Percentiles rank a stretch among this genome's conserved stretches.
These are phyloP conservation scores for Andrena chrysosceles DNA, from an alignment of 2,888 invertebrate species.

Conservation along the genomic window DNA sequence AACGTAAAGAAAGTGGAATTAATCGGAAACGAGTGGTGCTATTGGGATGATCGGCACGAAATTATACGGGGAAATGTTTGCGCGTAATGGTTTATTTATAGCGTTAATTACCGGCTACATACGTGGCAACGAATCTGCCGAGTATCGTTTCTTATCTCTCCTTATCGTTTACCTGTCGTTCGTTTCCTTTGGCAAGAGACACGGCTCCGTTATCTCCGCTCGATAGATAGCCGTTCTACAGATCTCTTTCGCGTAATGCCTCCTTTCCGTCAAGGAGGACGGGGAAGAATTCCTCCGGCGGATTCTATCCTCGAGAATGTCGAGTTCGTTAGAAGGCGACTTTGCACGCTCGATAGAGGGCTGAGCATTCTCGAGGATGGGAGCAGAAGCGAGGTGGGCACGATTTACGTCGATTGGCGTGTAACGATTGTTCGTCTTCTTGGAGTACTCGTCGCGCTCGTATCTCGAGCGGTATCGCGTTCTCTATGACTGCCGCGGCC, in stretches of 20 bases:
- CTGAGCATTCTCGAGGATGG: background rate
- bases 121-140: background rate
- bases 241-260: background rate
- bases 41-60: conserved; percentile 46
- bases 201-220: conserved; percentile 5
- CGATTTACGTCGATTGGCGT: background rate
- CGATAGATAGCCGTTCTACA: background rate
- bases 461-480: background rate
- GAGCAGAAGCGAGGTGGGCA: too few relatives aligned
- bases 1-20: conserved; percentile 41
- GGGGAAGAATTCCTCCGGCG: background rate
- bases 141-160: conserved; percentile 40
- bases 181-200: background rate
- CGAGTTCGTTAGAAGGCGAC: background rate
- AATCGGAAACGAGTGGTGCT: conserved; percentile 44
- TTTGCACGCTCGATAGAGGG: background rate
- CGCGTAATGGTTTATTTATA: conserved; percentile 42
- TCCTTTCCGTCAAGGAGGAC: background rate
- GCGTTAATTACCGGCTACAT: conserved; percentile 25
- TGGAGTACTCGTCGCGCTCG: background rate
- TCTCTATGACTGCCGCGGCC: background rate
- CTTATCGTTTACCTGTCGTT: conserved; percentile 29
- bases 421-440: conserved; percentile 33
- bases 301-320: background rate
- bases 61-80: conserved; percentile 27